Evolutionary conservation across 2,797 vertebrate genomes (phyloP).

Genomic region (Sebastes steindachneri): DNA sequence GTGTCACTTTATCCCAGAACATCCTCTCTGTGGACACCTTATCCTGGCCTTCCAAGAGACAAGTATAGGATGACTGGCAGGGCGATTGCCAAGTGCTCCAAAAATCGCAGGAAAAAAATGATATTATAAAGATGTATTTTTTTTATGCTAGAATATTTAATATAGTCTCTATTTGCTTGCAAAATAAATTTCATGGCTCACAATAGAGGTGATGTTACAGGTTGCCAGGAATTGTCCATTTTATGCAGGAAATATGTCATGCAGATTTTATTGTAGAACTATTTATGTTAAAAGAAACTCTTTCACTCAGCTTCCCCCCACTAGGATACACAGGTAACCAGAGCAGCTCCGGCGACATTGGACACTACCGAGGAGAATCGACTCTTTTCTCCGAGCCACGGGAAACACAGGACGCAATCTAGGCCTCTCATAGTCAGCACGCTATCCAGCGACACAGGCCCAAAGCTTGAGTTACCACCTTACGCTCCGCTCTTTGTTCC

Average conservation of each 20-base stretch:
- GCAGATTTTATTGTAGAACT: neutral
- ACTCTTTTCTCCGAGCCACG: constrained; percentile 67
- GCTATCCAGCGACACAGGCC: constrained; percentile 70
- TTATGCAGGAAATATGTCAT: neutral
- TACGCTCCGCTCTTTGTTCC: constrained; percentile 73
- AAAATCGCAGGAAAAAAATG: neutral
- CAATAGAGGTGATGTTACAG: neutral
- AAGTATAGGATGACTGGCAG: constrained; percentile 39
- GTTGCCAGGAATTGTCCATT: neutral
- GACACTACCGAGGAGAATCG: constrained; percentile 65
- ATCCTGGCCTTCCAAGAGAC: constrained; percentile 35
- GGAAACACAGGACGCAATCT: constrained; percentile 70
- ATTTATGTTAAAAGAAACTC: neutral
- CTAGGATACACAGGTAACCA: constrained; percentile 58
- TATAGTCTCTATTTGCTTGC: neutral
- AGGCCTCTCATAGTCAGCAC: constrained; percentile 72
- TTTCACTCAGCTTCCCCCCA: constrained; percentile 5
- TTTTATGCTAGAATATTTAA: neutral
- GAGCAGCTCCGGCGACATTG: constrained; percentile 67
- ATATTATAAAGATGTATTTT: neutral
- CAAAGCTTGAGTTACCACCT: constrained; percentile 75
- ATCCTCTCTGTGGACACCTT: constrained; percentile 52
- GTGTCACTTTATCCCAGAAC: constrained; percentile 66
- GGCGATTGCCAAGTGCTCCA: constrained; percentile 23
- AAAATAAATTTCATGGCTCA: neutral